A percentile compares a stretch with the other conserved stretches of the same genome.
phyloP scores from a whole-genome alignment of 2,113 vertebrate species.

The Clupea harengus region DNA sequence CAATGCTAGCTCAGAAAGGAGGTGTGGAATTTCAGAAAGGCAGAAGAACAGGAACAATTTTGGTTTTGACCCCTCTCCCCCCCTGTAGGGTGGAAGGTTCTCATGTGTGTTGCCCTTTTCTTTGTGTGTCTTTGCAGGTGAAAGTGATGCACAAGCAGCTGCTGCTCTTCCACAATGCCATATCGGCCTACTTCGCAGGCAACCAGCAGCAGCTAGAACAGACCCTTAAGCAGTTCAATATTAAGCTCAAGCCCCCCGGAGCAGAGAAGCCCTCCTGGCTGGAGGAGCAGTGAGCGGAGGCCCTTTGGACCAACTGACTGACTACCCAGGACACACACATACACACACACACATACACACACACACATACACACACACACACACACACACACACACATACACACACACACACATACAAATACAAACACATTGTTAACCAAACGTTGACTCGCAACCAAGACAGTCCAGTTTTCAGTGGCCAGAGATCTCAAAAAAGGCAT shows the following conservation, averaged over 20 bases:
- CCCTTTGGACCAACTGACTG: background rate
- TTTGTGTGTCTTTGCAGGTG: slow-evolving; percentile 70
- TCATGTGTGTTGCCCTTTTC: background rate
- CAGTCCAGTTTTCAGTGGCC: background rate
- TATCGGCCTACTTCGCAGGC: slow-evolving; percentile 95
- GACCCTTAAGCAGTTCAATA: slow-evolving; percentile 95
- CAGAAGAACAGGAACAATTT: background rate
- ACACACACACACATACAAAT: background rate
- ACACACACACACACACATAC: background rate
- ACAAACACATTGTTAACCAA: background rate
- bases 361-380: too few species aligned
- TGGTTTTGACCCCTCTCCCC: background rate
- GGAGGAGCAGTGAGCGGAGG: slow-evolving; percentile 85
- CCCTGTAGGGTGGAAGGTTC: background rate
- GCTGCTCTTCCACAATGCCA: slow-evolving; percentile 95
- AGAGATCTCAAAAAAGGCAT: background rate
- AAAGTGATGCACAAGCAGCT: slow-evolving; percentile 99
- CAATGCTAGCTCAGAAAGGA: background rate
- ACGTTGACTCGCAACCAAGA: background rate
- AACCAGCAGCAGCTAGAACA: slow-evolving; percentile 97
- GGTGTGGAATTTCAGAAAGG: background rate
- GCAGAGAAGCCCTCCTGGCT: slow-evolving; percentile 96
- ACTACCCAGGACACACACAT: background rate
- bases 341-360: too few species aligned
- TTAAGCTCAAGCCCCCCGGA: slow-evolving; percentile 87